These are phyloP conservation scores for human DNA, from an alignment of 2,113 vertebrate species.

Conservation along the genomic window GRCh38 chr3:162206501-162207000, in stretches of 20 bases:
- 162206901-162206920: neutral
- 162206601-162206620: neutral
- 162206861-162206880: neutral
- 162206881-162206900: neutral
- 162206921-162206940: neutral
- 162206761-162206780: neutral
- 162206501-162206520: neutral
- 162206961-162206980: neutral
- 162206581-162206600: neutral
- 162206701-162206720: neutral
- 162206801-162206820: neutral
- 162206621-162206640: neutral
- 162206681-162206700: neutral
- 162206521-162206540: neutral
- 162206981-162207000: neutral
- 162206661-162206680: neutral
- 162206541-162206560: neutral
- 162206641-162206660: neutral
- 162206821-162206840: neutral
- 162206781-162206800: neutral
- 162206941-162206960: neutral
- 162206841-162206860: neutral
- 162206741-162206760: neutral
- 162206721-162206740: slow-evolving; percentile 17
- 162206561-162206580: neutral